Percentiles rank a stretch among this genome's conserved stretches.
Conservation (phyloP, 2,888 invertebrate genomes). For the Andrena bucephala region DNA sequence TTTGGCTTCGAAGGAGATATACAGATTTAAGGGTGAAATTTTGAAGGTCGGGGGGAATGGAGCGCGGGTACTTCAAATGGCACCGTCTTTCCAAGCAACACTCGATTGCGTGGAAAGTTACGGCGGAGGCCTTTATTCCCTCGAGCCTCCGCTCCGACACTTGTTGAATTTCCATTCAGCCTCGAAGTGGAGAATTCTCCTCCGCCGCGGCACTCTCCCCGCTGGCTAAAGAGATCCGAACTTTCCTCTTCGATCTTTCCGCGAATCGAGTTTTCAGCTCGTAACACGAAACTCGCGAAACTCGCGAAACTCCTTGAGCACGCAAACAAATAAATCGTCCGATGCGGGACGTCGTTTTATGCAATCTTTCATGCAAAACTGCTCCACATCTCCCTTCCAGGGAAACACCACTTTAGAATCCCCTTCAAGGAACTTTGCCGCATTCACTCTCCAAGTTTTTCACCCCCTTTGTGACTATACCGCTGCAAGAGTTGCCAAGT, state of each 20-base stretch:
- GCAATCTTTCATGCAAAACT: background rate
- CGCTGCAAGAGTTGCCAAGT: too few relatives aligned
- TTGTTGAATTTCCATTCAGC: constrained; percentile 73
- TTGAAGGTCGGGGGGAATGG: background rate
- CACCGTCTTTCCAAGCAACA: background rate
- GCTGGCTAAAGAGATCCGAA: constrained; percentile 13
- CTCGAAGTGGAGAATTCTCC: constrained; percentile 50
- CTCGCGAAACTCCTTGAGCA: background rate
- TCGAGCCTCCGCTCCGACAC: constrained; percentile 62
- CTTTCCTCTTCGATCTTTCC: constrained; percentile 26
- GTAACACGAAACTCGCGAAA: background rate
- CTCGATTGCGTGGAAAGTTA: constrained; percentile 64
- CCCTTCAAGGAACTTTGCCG: background rate
- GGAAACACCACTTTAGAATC: background rate
- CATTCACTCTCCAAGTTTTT: too few relatives aligned
- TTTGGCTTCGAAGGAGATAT: too few relatives aligned
- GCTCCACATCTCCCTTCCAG: background rate
- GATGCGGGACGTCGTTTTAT: background rate
- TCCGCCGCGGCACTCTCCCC: constrained; percentile 22
- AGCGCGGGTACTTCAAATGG: constrained; percentile 8
- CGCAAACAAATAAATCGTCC: background rate
- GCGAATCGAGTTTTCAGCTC: background rate
- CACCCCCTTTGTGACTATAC: too few relatives aligned
- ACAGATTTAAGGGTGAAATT: background rate
- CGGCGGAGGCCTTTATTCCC: constrained; percentile 47